Evolutionary conservation across 1,140 invertebrate genomes (phyloP).

Genomic region (Drosophila littoralis): DNA sequence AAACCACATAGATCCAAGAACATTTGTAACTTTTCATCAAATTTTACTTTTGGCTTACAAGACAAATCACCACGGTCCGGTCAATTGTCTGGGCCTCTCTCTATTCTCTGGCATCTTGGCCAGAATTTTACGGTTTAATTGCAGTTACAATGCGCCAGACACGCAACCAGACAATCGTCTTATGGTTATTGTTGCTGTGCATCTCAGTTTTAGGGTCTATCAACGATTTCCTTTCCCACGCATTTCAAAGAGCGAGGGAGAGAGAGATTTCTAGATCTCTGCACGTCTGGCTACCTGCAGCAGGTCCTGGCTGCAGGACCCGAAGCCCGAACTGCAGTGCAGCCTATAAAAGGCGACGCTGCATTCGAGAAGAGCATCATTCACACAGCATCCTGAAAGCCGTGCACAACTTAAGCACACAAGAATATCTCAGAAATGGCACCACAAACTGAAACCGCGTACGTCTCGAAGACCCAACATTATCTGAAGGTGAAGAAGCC

Average conservation of each 20-base stretch:
- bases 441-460: constrained; percentile 57
- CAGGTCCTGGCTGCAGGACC: constrained; percentile 66
- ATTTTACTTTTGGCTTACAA: constrained; percentile 31
- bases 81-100: constrained; percentile 47
- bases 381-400: constrained; percentile 77
- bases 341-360: constrained; percentile 66
- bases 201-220: constrained; percentile 34
- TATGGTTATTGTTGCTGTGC: constrained; percentile 23
- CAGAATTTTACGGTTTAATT: constrained; percentile 82
- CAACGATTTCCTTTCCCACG: constrained; percentile 77
- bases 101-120: constrained; percentile 41
- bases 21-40: constrained; percentile 18
- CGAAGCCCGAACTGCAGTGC: constrained; percentile 15
- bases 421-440: constrained; percentile 59
- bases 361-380: constrained; percentile 61
- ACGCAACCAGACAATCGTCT: constrained; percentile 69
- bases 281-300: constrained; percentile 51
- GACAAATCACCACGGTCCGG: constrained; percentile 64
- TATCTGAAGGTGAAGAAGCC: constrained; percentile 98
- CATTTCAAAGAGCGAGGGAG: constrained; percentile 42
- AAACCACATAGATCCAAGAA: constrained; percentile 13
- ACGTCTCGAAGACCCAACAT: constrained; percentile 92
- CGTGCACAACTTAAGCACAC: constrained; percentile 50
- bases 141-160: constrained; percentile 63
- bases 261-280: constrained; percentile 67